phyloP scores from a whole-genome alignment of 2,797 vertebrate species.

The Muscicapa comitata region DNA sequence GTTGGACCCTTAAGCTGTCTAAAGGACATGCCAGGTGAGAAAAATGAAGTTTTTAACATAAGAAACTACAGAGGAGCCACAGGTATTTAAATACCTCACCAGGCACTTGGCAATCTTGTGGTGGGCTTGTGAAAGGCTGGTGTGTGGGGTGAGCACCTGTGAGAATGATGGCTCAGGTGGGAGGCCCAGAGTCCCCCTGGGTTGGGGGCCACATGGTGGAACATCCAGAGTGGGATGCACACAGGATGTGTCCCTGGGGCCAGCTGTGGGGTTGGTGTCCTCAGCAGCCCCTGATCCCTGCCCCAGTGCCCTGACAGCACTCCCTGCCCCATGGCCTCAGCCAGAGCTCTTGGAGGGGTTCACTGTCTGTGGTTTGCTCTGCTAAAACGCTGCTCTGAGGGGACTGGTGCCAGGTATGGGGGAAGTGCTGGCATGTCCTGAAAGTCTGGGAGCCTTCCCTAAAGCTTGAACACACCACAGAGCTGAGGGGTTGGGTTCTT shows the following conservation, averaged over 20 bases:
- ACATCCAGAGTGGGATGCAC: neutral
- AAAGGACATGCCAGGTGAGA: neutral
- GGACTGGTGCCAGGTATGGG: neutral
- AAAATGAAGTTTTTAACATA: neutral
- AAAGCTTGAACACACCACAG: fast-evolving
- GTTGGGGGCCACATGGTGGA: fast-evolving
- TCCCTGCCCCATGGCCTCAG: fast-evolving
- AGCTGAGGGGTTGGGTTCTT: neutral
- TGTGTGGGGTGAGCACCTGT: no score
- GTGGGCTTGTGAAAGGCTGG: fast-evolving
- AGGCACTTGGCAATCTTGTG: neutral
- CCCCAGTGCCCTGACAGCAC: fast-evolving
- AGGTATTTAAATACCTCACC: fast-evolving
- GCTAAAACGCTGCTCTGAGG: neutral
- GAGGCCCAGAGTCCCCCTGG: fast-evolving
- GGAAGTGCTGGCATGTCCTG: neutral
- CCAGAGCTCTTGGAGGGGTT: neutral
- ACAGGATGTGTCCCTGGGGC: fast-evolving
- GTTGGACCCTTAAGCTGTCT: no score
- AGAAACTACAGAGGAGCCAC: fast-evolving
- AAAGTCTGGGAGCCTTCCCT: neutral
- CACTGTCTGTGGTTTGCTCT: neutral
- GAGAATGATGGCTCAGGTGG: no score
- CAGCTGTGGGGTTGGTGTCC: neutral
- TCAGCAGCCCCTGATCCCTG: neutral